Base-by-base conservation (phyloP, 2,797 vertebrate genomes). In the Pitangus sulphuratus region DNA sequence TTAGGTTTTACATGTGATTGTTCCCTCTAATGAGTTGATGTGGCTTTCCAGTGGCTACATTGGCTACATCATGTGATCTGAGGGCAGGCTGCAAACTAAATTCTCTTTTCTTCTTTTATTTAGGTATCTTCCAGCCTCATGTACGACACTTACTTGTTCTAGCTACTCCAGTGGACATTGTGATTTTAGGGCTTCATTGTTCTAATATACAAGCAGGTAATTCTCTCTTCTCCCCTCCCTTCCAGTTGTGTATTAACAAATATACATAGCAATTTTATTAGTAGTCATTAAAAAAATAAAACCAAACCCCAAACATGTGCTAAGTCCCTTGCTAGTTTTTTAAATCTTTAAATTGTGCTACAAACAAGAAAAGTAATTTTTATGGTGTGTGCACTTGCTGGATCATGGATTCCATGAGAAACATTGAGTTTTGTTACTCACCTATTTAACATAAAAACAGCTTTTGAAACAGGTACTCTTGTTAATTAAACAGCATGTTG, bases 61-160 rank as follows among this genome's bases (percentile, higher is more conserved):
- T 70, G 18, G 31, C 48, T 78, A 37, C 8, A 3, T 70, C 3
- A 12, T 53, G 11, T 77, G 15, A 58, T 78, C 17, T 39, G 10
- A 53, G 35, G 26, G 6, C n/a, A 76, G 51, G 6, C 11, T 93
- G 35, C 39, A 69, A 88, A 64, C 30, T 45, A 17, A 62, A 39
- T 39, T 50, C 50, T 35, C 4, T 83, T 66, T 50, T 93, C 19
- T 47, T 37, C 5, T 48, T 5, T 57, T n/a, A 39, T 94, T 72
- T 97, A 99, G 99, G 99, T 54, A 99, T 99, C 87, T 99, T 99
- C 96, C 99, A 99, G 88, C 99, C 99, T 92, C 99, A 99, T 76
- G 99, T 99, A 84, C 98, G 98, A 90, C 99, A 99, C 94, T 98
- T 99, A 50, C 97, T 99, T 82, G 99, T 99, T 76, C 93, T 99